phyloP scores from a whole-genome alignment of 2,797 vertebrate genomes.

The Sternotherus odoratus region DNA sequence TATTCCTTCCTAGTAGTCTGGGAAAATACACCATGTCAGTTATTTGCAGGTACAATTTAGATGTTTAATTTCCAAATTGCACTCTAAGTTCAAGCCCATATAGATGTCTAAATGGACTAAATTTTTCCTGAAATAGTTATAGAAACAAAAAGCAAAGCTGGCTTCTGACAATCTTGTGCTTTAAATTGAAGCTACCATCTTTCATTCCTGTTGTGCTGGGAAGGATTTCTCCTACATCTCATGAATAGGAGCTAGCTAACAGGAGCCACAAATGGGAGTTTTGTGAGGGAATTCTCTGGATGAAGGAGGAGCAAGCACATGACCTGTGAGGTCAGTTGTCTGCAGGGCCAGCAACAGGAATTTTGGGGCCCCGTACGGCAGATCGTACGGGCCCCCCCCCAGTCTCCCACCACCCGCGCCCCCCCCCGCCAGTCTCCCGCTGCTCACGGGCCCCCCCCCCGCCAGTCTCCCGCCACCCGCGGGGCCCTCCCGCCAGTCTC shows the following conservation, averaged over 20 bases:
- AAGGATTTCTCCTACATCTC: accelerated
- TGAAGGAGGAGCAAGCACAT: background rate
- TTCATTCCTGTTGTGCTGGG: accelerated
- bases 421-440: too few relatives aligned
- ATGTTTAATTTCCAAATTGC: background rate
- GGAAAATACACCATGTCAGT: conserved; percentile 33
- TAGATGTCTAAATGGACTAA: conserved; percentile 16
- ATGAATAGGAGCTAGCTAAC: background rate
- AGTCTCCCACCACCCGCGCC: too few relatives aligned
- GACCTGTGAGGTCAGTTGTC: background rate
- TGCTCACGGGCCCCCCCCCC: too few relatives aligned
- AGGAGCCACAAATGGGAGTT: background rate
- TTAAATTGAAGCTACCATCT: background rate
- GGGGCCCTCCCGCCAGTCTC: too few relatives aligned
- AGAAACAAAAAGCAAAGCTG: background rate
- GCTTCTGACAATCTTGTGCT: background rate
- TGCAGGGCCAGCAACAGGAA: too few relatives aligned
- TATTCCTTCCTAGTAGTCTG: background rate
- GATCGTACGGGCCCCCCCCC: too few relatives aligned
- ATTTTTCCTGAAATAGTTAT: background rate
- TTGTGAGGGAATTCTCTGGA: background rate
- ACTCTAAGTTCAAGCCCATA: conserved; percentile 6
- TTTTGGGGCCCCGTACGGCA: too few relatives aligned
- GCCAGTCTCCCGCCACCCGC: too few relatives aligned
- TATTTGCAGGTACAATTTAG: background rate